These are phyloP conservation scores for Planiliza haematocheilus DNA, from an alignment of 2,113 vertebrate genomes.

Conservation along the genomic window DNA sequence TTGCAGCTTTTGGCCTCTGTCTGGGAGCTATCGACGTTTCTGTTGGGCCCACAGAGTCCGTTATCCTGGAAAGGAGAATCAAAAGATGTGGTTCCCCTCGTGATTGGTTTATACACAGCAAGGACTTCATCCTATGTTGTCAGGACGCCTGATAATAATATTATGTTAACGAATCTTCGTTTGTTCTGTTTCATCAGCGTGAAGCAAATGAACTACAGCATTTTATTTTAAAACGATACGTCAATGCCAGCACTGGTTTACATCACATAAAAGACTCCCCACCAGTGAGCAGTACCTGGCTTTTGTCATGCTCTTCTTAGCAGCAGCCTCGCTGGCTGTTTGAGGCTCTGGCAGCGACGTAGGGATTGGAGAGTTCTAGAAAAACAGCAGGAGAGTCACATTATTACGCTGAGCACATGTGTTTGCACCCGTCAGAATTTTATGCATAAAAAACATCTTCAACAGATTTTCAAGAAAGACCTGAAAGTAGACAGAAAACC, in stretches of 20 bases:
- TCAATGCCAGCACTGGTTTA: neutral
- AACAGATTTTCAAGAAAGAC: no score
- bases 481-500: no score
- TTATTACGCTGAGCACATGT: neutral
- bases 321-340: conserved; percentile 94
- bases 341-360: conserved; percentile 93
- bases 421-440: no score
- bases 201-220: no score
- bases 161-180: no score
- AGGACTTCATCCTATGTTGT: neutral
- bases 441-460: no score
- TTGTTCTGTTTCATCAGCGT: no score
- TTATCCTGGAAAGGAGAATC: conserved; percentile 85
- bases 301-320: conserved; percentile 96
- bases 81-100: rapidly evolving
- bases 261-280: neutral
- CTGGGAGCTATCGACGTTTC: conserved; percentile 98
- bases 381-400: neutral
- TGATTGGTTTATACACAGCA: no score
- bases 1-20: conserved; percentile 94
- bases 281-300: conserved; percentile 86
- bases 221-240: no score
- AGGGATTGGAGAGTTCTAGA: conserved; percentile 91
- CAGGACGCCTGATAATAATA: neutral
- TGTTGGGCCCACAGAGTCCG: conserved; percentile 93